Percentiles rank a stretch among this genome's conserved stretches.
These are phyloP conservation scores for Canis aureus DNA, from an alignment of 2,113 vertebrate genomes.

Conservation along the genomic window DNA sequence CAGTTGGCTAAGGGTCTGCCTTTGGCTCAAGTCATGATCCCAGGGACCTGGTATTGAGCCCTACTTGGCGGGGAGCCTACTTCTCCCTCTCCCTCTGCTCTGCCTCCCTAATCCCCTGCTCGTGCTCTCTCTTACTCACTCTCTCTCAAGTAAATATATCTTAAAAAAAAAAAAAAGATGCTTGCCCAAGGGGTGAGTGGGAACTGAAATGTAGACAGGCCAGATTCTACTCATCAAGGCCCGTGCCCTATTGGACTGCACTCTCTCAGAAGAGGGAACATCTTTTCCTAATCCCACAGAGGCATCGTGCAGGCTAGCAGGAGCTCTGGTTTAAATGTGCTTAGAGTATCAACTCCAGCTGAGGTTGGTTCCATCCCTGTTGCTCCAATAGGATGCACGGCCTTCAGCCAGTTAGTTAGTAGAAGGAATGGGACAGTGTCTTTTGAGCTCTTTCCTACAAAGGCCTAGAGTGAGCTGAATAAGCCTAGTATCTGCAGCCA, in stretches of 20 bases:
- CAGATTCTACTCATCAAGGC: neutral
- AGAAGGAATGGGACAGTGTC: neutral
- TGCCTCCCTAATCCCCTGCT: too few species aligned
- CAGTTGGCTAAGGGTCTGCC: too few species aligned
- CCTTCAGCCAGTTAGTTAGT: neutral
- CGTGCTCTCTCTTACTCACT: too few species aligned
- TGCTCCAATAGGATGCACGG: neutral
- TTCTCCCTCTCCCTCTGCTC: too few species aligned
- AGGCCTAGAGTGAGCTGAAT: neutral
- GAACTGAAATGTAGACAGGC: neutral
- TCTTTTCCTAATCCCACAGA: neutral
- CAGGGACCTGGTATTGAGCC: too few species aligned
- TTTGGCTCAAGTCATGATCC: too few species aligned
- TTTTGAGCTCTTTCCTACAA: neutral
- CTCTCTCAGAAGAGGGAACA: neutral
- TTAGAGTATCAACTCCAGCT: neutral
- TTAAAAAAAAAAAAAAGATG: neutral
- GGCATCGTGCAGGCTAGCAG: neutral
- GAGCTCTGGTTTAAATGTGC: neutral
- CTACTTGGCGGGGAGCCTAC: too few species aligned
- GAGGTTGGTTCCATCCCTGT: neutral
- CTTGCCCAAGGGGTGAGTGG: neutral
- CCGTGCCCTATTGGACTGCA: neutral
- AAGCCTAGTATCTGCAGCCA: neutral
- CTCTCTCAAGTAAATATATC: too few species aligned